These are phyloP conservation scores for Lutjanus campechanus DNA, from an alignment of 2,797 vertebrate species.

Conservation along the genomic window DNA sequence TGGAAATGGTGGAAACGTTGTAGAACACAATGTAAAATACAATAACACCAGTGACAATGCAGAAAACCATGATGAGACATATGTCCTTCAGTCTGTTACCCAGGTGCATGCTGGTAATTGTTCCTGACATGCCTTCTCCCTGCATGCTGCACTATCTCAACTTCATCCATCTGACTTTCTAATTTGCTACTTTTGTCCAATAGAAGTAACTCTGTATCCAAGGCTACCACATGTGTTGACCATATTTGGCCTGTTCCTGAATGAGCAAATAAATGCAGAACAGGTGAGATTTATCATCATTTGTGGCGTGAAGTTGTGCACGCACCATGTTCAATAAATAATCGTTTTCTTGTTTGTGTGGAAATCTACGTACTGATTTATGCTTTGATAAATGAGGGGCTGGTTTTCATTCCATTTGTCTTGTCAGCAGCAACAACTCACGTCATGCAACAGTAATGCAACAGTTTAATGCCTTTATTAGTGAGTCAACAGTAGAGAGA, in stretches of 20 bases:
- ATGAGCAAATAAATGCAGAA: neutral
- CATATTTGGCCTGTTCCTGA: neutral
- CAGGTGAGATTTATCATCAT: neutral
- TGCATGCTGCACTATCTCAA: neutral
- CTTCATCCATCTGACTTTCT: neutral
- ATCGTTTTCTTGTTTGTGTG: neutral
- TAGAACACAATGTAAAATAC: too few species aligned
- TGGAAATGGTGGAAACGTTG: too few species aligned
- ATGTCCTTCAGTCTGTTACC: too few species aligned
- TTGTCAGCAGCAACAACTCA: neutral
- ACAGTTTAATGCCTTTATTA: neutral
- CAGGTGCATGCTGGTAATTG: too few species aligned
- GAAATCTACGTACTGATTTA: neutral
- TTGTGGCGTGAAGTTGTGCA: neutral
- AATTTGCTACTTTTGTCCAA: neutral
- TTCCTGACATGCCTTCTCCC: neutral
- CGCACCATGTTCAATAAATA: neutral
- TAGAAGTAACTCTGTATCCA: neutral
- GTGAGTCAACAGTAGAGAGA: too few species aligned
- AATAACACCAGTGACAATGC: neutral
- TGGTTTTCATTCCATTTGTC: neutral
- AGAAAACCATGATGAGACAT: neutral
- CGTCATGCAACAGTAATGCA: neutral
- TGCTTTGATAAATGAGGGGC: neutral
- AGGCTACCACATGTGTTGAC: neutral